Evolutionary conservation across 2,888 invertebrate genomes (phyloP), one percentile per base, ranked within the genome.

Genomic region (Onthophagus sagittarius): DNA sequence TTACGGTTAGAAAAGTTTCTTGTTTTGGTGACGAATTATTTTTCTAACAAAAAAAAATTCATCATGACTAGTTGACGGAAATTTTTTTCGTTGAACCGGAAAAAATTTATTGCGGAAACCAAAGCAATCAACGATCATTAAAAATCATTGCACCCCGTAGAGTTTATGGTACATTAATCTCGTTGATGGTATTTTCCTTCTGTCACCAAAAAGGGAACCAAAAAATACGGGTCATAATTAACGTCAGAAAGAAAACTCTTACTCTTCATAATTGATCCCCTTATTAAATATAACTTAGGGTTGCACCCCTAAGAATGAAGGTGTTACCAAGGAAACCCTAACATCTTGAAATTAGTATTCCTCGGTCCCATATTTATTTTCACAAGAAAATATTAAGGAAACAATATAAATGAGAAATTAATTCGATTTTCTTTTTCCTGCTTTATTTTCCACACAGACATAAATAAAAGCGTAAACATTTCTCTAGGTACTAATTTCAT

Each of bases 231-330:
- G 84, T 83, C 81, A 77, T 79, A 81, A 81, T 82, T 63, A 72
- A 83, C 84, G 82, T 83, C 84, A 82, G 81, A 83, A 81, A 83
- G 81, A 83, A 83, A 81, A 84, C 84, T 82, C 82, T 80, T 81
- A 80, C 81, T 80, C 82, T 81, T 84, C 84, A 85, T 85, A 85
- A 85, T 85, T 85, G 85, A 85, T 85, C 84, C 85, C 80, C 85
- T 85, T 85, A 85, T 85, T 85, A 85, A 85, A 85, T 84, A 85
- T 85, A 84, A 85, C 84, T 85, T 85, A 85, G 85, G 39, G 39
- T 53, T 7, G 9, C 82, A 79, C 77, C 79, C 81, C 81, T 82
- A 83, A 84, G 83, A 83, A 84, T 82, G 82, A 80, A 79, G 80
- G 82, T 79, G 84, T 84, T 84, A 82, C 84, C 81, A 82, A 79